Conservation (phyloP, 2,888 invertebrate species). For the Rhaphigaster nebulosa region DNA sequence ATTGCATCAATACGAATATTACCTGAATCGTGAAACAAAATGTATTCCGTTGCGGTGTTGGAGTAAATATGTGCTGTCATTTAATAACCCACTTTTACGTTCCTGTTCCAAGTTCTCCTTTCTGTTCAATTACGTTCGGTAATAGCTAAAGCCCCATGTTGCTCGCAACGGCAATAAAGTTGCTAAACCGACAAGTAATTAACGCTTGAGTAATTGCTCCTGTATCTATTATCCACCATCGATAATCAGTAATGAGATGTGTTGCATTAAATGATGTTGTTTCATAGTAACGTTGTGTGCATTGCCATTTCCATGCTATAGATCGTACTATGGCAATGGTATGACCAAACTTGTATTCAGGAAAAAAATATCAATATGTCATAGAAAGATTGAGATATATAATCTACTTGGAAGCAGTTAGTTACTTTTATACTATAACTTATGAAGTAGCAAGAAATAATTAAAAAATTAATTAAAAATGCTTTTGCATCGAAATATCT, state of each 20-base stretch:
- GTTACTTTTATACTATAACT: too few species aligned
- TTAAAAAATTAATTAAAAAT: too few species aligned
- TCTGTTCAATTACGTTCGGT: not conserved
- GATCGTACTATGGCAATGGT: not conserved
- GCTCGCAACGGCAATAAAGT: not conserved
- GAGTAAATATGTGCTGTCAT: not conserved
- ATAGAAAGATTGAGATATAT: too few species aligned
- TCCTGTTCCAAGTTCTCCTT: not conserved
- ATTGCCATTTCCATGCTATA: not conserved
- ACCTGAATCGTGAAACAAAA: too few species aligned
- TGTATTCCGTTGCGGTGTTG: not conserved
- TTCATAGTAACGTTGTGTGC: not conserved
- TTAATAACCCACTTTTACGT: not conserved
- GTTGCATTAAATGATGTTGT: not conserved
- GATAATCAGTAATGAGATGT: not conserved
- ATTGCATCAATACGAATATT: too few species aligned
- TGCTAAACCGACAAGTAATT: not conserved
- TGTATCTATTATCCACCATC: not conserved
- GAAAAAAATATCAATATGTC: too few species aligned
- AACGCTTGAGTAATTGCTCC: slow-evolving; percentile 29
- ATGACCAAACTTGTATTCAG: not conserved
- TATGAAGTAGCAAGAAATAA: too few species aligned
- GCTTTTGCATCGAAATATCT: too few species aligned
- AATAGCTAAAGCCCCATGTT: slow-evolving; percentile 13
- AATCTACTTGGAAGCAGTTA: too few species aligned